Evolutionary conservation across 2,888 invertebrate genomes (phyloP).

Genomic region (Lysandra bellargus): DNA sequence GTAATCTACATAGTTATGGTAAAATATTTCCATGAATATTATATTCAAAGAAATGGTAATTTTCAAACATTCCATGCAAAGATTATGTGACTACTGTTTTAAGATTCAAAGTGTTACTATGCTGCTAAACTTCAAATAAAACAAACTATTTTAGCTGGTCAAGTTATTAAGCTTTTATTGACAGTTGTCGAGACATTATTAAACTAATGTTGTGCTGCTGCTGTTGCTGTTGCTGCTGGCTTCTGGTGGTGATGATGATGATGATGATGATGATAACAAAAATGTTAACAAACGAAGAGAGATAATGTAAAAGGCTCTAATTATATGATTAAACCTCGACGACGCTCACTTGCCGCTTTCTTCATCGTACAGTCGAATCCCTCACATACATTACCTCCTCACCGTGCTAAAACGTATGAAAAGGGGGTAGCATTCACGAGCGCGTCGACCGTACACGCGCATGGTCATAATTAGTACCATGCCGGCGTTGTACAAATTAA

Average conservation of each 20-base stretch:
- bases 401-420: background rate
- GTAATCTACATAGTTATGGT: background rate
- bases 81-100: background rate
- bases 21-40: background rate
- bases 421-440: slow-evolving; percentile 41
- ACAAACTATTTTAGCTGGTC: too few relatives aligned
- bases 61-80: background rate
- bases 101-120: background rate
- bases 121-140: background rate
- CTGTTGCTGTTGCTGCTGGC: too few relatives aligned
- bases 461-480: slow-evolving; percentile 8
- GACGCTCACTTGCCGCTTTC: slow-evolving; percentile 64
- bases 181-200: too few relatives aligned
- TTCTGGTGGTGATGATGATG: background rate
- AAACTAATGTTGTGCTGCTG: too few relatives aligned
- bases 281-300: slow-evolving; percentile 32
- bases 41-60: background rate
- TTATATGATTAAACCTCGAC: slow-evolving; percentile 42
- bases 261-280: background rate
- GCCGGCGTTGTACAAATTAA: slow-evolving; percentile 14
- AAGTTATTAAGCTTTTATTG: too few relatives aligned
- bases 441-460: background rate
- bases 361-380: slow-evolving; percentile 49
- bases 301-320: slow-evolving; percentile 39
- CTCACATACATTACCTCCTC: background rate